Percentiles rank a stretch among this genome's conserved stretches.
Conservation (phyloP, 2,888 invertebrate species). For the Papilio gigon region DNA sequence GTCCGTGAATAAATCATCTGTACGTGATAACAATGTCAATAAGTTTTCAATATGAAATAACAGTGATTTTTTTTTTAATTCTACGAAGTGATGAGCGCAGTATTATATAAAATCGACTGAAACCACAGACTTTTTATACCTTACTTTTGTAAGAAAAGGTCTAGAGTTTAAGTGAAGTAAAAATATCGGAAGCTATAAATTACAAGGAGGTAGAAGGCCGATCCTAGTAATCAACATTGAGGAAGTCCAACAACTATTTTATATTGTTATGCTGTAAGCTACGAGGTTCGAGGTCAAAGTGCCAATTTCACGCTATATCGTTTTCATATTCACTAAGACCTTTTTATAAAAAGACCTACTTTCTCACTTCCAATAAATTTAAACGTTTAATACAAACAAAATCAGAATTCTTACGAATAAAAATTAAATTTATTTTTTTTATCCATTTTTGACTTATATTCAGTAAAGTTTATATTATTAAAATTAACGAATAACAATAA, state of each 20-base stretch:
- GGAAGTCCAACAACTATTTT: background rate
- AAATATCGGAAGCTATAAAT: slow-evolving; percentile 10
- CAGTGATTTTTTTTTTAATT: too few species aligned
- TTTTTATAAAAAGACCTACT: background rate
- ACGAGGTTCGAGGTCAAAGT: background rate
- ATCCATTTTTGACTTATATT: background rate
- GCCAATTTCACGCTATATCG: background rate
- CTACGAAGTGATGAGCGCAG: too few species aligned
- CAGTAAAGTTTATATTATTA: background rate
- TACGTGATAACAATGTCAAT: too few species aligned
- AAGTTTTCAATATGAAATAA: too few species aligned
- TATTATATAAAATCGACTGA: too few species aligned
- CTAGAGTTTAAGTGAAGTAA: background rate
- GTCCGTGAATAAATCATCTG: too few species aligned
- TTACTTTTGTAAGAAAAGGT: background rate
- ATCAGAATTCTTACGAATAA: too few species aligned
- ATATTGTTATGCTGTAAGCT: background rate
- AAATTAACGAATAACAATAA: background rate
- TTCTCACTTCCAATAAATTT: background rate
- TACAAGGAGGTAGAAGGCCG: background rate
- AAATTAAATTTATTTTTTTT: background rate
- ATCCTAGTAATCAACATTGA: background rate
- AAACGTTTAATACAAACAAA: too few species aligned
- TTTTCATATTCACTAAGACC: background rate
- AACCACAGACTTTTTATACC: too few species aligned